Evolutionary conservation across 2,113 vertebrate genomes (phyloP).

Genomic region (rat (Rattus norvegicus)): GRCr8 NC_086034.1:38660501-38661000

Average conservation of each 20-base stretch:
- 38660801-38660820: conserved; percentile 48
- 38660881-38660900: conserved; percentile 5
- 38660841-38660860: conserved; percentile 64
- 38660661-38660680: conserved; percentile 83
- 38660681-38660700: conserved; percentile 79
- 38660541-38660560: conserved; percentile 92
- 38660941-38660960: background rate
- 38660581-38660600: conserved; percentile 92
- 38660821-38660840: conserved; percentile 63
- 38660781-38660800: conserved; percentile 68
- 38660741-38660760: conserved; percentile 70
- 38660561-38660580: conserved; percentile 89
- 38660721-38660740: conserved; percentile 77
- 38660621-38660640: conserved; percentile 86
- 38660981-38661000: background rate
- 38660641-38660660: conserved; percentile 82
- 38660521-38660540: conserved; percentile 89
- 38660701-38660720: conserved; percentile 78
- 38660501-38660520: conserved; percentile 89
- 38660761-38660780: conserved; percentile 80
- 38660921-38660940: conserved; percentile 45
- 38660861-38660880: conserved; percentile 17
- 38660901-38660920: conserved; percentile 45
- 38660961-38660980: conserved; percentile 43
- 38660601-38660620: conserved; percentile 95